Conservation (phyloP, 2,797 vertebrate genomes). For the Saguinus oedipus region DNA sequence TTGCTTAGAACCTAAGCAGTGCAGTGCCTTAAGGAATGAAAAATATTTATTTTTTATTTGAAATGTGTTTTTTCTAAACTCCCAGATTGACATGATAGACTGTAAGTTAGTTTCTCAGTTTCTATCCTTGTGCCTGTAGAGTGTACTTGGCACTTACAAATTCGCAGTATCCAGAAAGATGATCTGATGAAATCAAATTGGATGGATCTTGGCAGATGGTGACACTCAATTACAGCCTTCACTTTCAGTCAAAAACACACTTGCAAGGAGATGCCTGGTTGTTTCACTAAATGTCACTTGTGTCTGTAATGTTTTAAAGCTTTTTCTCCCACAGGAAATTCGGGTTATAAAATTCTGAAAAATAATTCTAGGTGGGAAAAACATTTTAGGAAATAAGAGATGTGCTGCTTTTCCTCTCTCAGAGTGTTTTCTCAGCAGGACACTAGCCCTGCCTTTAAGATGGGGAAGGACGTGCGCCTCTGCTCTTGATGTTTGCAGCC, state of each 20-base stretch:
- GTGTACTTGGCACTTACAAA: neutral
- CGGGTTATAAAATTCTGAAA: neutral
- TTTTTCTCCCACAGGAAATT: neutral
- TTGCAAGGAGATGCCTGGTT: neutral
- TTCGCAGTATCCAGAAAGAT: neutral
- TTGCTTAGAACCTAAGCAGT: neutral
- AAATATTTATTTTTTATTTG: neutral
- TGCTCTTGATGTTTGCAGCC: neutral
- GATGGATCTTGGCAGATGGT: neutral
- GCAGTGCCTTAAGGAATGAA: neutral
- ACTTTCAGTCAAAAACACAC: neutral
- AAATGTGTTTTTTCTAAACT: neutral
- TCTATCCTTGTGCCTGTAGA: neutral
- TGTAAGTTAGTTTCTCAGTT: neutral
- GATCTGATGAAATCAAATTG: neutral
- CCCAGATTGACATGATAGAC: neutral
- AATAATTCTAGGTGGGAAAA: neutral
- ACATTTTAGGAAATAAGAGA: neutral
- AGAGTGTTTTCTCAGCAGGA: neutral
- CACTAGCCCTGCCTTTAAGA: neutral
- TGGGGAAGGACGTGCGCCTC: neutral
- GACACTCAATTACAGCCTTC: neutral
- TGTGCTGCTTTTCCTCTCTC: neutral
- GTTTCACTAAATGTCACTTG: neutral
- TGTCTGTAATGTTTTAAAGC: constrained; percentile 6